A percentile compares a stretch with the other conserved stretches of the same genome.
Evolutionary conservation across 2,888 invertebrate genomes (phyloP).

Genomic region (Platycnemis pennipes): DNA sequence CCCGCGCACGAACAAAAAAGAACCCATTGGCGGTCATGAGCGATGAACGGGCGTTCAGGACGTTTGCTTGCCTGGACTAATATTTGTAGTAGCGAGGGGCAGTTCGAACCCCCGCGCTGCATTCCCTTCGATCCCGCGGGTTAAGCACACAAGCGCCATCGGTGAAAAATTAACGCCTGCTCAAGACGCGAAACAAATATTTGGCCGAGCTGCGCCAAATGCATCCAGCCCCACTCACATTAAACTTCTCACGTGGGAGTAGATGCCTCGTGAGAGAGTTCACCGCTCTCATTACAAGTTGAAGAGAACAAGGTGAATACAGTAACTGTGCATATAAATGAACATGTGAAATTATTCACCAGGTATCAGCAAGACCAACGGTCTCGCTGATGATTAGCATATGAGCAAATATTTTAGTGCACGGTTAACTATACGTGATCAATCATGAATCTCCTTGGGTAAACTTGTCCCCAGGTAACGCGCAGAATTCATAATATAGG

Average conservation of each 20-base stretch:
- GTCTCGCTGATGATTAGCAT: too few species aligned
- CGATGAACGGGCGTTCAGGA: neutral
- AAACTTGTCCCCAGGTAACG: too few species aligned
- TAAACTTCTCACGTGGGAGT: neutral
- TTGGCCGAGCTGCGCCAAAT: neutral
- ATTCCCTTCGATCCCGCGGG: neutral
- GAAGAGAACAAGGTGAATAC: neutral
- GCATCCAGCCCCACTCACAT: neutral
- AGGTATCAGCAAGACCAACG: neutral
- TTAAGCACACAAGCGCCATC: neutral
- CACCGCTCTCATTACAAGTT: neutral
- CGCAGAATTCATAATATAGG: too few species aligned
- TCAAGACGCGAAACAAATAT: conserved; percentile 28
- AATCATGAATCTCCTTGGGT: too few species aligned
- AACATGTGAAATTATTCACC: neutral
- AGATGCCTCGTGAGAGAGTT: neutral
- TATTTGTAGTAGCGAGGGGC: neutral
- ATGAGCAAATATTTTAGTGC: too few species aligned
- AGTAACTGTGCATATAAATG: neutral
- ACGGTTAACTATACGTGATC: too few species aligned
- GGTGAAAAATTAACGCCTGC: conserved; percentile 15
- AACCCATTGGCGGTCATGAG: neutral
- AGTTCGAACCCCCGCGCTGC: neutral
- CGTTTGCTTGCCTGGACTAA: conserved; percentile 11
- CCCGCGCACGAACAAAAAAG: neutral